Evolutionary conservation across 2,888 invertebrate genomes (phyloP).

Genomic region (Melanostoma scalare): DNA sequence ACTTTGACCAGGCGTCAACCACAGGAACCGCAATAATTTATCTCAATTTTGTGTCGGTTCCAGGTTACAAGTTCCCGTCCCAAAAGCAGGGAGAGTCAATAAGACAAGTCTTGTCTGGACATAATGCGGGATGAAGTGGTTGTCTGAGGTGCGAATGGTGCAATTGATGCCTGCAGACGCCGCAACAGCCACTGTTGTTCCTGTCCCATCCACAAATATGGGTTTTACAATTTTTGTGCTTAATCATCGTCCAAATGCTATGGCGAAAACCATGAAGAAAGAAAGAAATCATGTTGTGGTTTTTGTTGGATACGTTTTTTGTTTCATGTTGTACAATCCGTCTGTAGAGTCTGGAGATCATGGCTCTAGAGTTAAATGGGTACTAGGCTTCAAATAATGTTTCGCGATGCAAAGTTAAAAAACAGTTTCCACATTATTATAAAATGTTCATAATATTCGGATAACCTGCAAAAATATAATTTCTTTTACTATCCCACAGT

Average conservation of each 20-base stretch:
- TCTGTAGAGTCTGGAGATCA: constrained; percentile 40
- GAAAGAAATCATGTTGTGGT: constrained; percentile 60
- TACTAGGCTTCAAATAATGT: constrained; percentile 36
- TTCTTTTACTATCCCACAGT: too few relatives aligned
- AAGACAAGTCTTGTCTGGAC: constrained; percentile 26
- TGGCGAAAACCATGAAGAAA: constrained; percentile 41
- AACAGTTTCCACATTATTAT: too few relatives aligned
- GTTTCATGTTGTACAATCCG: constrained; percentile 33
- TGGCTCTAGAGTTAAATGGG: constrained; percentile 3
- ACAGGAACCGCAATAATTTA: constrained; percentile 75
- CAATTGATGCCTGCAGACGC: constrained; percentile 69
- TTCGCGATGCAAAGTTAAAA: too few relatives aligned
- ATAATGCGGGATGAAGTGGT: constrained; percentile 45
- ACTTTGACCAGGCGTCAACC: constrained; percentile 75
- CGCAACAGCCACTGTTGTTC: constrained; percentile 35
- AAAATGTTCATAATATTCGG: too few relatives aligned
- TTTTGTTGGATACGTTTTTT: constrained; percentile 56
- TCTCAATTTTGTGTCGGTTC: constrained; percentile 74
- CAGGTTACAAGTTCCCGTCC: constrained; percentile 63
- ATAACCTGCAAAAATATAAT: too few relatives aligned
- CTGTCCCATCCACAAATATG: constrained; percentile 45
- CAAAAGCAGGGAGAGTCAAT: constrained; percentile 39
- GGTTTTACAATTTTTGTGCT: constrained; percentile 69
- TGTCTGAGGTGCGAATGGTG: constrained; percentile 68
- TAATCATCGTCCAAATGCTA: constrained; percentile 57